Conservation (phyloP, 92 coral and sea anemone genomes). For the Paramuricea clavata region DNA sequence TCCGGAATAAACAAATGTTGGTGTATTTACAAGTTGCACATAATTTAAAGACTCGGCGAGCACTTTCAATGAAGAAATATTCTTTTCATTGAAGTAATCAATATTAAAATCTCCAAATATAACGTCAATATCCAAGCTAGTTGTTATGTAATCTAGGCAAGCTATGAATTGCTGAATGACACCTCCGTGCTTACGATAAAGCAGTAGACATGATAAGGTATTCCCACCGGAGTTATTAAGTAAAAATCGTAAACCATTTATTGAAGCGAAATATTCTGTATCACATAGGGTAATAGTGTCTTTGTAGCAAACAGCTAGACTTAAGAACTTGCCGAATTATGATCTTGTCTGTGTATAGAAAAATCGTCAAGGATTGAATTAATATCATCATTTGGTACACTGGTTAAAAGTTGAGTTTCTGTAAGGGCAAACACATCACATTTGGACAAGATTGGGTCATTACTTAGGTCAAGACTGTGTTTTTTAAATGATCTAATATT, state of each 20-base stretch:
- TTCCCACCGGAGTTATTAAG: slow-evolving; percentile 16
- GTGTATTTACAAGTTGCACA: slow-evolving; percentile 52
- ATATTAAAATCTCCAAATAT: slow-evolving; percentile 42
- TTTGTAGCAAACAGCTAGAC: slow-evolving; percentile 52
- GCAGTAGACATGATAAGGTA: slow-evolving; percentile 22
- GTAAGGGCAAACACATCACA: slow-evolving; percentile 45
- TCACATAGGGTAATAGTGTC: slow-evolving; percentile 23
- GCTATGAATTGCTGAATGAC: slow-evolving; percentile 11
- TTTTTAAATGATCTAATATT: too few species aligned
- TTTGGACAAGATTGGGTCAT: slow-evolving; percentile 38
- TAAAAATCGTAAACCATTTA: slow-evolving; percentile 30
- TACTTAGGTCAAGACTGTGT: slow-evolving; percentile 55
- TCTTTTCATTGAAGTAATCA: slow-evolving; percentile 29
- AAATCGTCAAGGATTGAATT: slow-evolving; percentile 26
- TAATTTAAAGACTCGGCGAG: slow-evolving; percentile 30
- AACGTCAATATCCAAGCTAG: slow-evolving; percentile 20
- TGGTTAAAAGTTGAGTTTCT: slow-evolving; percentile 40
- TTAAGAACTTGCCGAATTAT: slow-evolving; percentile 19
- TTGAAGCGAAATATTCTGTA: slow-evolving; percentile 19
- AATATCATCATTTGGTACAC: slow-evolving; percentile 18
- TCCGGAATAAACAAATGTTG: slow-evolving; percentile 61
- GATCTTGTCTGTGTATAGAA: slow-evolving; percentile 32
- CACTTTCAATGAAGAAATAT: slow-evolving; percentile 13
- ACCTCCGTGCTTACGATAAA: slow-evolving; percentile 26
- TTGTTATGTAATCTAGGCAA: slow-evolving; percentile 19